Base-by-base conservation (phyloP, 2,797 vertebrate species). In the Microchirus variegatus region DNA sequence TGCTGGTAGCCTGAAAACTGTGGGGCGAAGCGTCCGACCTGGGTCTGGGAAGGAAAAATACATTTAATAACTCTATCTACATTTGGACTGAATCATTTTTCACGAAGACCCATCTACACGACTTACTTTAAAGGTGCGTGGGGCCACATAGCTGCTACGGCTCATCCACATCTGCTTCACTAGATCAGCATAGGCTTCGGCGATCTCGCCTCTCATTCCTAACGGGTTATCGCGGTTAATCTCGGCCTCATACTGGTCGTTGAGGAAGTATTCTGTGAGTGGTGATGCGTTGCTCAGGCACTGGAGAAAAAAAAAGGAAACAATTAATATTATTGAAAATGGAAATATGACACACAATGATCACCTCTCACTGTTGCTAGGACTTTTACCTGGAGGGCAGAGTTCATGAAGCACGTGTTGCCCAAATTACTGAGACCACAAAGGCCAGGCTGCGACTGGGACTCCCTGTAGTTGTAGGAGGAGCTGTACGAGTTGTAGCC, bases 401-500 rank as follows among this genome's bases (percentile, higher is more conserved):
- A 99, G 89, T 99, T 99, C 97, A 99, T 99, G 91, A 98, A 99
- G 88, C 97, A 99, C 3, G 97, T 99, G 84, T 99, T 99, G 49
- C 97, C 97, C 83, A 99, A 91, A 89, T 99, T 99, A 88, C 96
- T 96, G 51, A 99, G 96, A 64, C 97, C 97, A 77, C 97, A 99
- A n/a, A 98, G 93, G 10, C 97, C 97, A 73, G 97, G 96, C 0
- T 98, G 96, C 4, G 94, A 91, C 3, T 95, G 90, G 13, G 95
- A 91, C 58, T 99, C 97, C 80, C 95, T 94, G 90, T 95, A 97
- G 90, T 80, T 96, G 89, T 97, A 99, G 10, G 96, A 95, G 61
- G 93, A 93, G 75, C 88, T 95, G 78, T 94, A 96, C 1, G 94
- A 95, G 83, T 91, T 95, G 89, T 96, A 97, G 69, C 95, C 93